Base-by-base conservation (phyloP, 2,113 vertebrate species). In the Asarcornis scutulata region DNA sequence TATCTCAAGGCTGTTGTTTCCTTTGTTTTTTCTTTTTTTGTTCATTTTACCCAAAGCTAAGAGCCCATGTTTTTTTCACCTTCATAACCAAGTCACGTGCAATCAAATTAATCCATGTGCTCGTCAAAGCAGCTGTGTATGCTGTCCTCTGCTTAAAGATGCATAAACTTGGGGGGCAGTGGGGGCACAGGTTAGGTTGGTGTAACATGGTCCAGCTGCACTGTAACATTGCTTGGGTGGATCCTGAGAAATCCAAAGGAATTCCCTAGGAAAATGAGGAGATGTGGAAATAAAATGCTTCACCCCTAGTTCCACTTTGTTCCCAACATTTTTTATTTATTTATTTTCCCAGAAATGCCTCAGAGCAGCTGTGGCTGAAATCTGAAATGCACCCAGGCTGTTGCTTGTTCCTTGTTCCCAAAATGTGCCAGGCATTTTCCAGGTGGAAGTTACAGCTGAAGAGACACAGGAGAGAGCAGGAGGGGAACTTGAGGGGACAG, bases 281-380 rank as follows among this genome's bases (percentile, higher is more conserved):
- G 20, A 0, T 46, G 29, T 4, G 8, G 2, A 5, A 13, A 31
- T 10, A 20, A 3, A 17, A 34, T 9, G 13, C 6, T 68, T n/a
- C 34, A 48, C 17, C 48, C 32, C 29, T 32, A 36, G 13, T 59
- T 88, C 18, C 21, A 12, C 40, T 58, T 83, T 46, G 48, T 75
- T 8, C 48, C 48, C 31, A 66, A 44, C 16, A 17, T 89, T 5
- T 5, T 53, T 85, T 96, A 77, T 80, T 83, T 96, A 87, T 5
- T 50, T 88, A 95, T 80, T 80, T 85, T 96, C 77, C 77, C 63
- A 77, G 56, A 89, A 89, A 38, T 67, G 13, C 8, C 32, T 79
- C 18, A 5, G 32, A 4, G 42, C 48, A 36, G 7, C 53, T 91
- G 11, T 62, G 66, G 16, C 77, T 66, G 48, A 92, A 52, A 1